Conservation (phyloP, 1,140 invertebrate genomes). For the Aphaenogaster ashmeadi region DNA sequence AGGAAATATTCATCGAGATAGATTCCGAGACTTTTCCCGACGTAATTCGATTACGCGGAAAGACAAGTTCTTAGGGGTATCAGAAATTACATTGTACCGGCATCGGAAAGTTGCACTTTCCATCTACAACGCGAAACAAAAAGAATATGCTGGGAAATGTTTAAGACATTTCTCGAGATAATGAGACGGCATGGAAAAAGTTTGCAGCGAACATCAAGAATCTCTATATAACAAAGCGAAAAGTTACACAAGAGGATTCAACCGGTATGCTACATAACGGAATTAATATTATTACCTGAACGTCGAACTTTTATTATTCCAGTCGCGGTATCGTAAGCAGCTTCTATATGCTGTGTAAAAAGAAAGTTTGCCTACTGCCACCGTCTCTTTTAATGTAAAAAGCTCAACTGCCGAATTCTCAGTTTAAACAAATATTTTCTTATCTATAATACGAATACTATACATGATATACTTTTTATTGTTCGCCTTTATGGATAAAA, state of each 20-base stretch:
- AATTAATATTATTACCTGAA: conserved; percentile 48
- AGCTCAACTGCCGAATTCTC: conserved; percentile 17
- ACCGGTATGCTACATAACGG: conserved; percentile 44
- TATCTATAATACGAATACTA: neutral
- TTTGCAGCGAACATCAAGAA: conserved; percentile 49
- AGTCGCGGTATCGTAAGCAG: conserved; percentile 32
- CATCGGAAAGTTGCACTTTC: conserved; percentile 49
- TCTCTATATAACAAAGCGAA: conserved; percentile 56
- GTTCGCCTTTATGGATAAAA: neutral
- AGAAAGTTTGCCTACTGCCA: conserved; percentile 5
- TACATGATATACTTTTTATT: neutral
- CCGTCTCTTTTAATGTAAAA: conserved; percentile 9
- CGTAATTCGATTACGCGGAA: conserved; percentile 57
- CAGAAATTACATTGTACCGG: conserved; percentile 41
- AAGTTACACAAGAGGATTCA: conserved; percentile 44
- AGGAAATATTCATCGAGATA: conserved; percentile 45
- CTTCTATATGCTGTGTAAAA: conserved; percentile 15
- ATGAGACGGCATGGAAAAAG: conserved; percentile 57
- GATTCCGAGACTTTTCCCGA: conserved; percentile 24
- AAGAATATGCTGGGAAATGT: conserved; percentile 35
- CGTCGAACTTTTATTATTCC: conserved; percentile 54
- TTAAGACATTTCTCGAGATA: conserved; percentile 56
- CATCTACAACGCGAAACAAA: conserved; percentile 33
- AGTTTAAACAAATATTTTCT: neutral
- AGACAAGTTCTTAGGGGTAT: conserved; percentile 56